phyloP scores from a whole-genome alignment of 2,113 vertebrate species.

The Cyprinodon brontotheroides region DNA sequence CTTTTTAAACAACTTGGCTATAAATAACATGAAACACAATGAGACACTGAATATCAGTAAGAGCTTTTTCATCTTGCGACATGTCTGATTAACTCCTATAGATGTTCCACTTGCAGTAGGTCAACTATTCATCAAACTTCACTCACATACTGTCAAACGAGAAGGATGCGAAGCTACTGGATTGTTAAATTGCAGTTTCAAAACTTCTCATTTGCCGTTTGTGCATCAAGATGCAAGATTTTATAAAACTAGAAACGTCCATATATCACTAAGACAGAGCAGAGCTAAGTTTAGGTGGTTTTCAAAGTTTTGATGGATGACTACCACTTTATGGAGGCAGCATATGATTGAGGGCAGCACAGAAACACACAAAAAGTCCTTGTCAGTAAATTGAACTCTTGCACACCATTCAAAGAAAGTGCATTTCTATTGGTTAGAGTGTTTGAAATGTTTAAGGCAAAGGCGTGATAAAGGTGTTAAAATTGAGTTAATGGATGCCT shows the following conservation, averaged over 20 bases:
- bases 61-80: constrained; percentile 17
- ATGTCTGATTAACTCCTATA: neutral
- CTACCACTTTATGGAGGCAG: constrained; percentile 10
- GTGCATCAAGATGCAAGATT: neutral
- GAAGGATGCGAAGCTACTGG: neutral
- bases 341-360: constrained; percentile 10
- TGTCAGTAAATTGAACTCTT: neutral
- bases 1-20: constrained; percentile 45
- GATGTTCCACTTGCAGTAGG: too few relatives aligned
- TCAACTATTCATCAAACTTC: neutral
- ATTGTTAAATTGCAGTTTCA: neutral
- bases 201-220: neutral
- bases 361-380: neutral
- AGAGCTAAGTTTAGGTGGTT: constrained; percentile 6
- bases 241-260: neutral
- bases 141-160: neutral
- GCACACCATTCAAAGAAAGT: neutral
- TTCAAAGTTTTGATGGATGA: constrained; percentile 16
- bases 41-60: constrained; percentile 14
- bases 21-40: constrained; percentile 43
- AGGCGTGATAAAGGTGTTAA: neutral
- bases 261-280: neutral
- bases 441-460: neutral
- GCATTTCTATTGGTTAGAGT: neutral
- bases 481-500: neutral